Percentiles rank a stretch among this genome's conserved stretches.
phyloP scores from a whole-genome alignment of 2,113 vertebrate genomes.

The Peromyscus polionotus region DNA sequence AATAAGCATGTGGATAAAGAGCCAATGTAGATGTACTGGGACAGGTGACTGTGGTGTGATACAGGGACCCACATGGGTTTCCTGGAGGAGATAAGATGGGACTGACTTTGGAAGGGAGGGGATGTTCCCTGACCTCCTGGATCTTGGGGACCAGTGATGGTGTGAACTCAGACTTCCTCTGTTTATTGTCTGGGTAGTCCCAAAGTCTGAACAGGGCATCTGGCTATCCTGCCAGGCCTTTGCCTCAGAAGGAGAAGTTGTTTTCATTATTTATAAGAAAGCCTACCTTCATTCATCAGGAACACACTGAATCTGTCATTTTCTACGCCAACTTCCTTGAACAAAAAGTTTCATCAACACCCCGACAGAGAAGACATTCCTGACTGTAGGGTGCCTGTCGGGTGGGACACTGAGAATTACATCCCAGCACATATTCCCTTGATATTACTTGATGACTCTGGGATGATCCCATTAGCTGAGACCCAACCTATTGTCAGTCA shows the following conservation, averaged over 20 bases:
- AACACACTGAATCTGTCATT: too few relatives aligned
- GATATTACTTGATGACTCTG: rapidly evolving
- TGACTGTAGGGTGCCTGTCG: background rate
- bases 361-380: background rate
- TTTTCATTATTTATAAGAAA: background rate
- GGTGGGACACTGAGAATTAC: rapidly evolving
- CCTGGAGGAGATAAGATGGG: background rate
- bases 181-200: background rate
- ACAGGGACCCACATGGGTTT: rapidly evolving
- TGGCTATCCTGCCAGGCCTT: background rate
- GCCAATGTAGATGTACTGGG: background rate
- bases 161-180: rapidly evolving
- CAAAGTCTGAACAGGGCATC: background rate
- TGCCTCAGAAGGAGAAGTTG: background rate
- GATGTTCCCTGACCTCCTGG: background rate
- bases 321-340: background rate
- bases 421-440: background rate
- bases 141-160: rapidly evolving
- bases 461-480: background rate
- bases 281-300: too few relatives aligned
- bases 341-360: background rate
- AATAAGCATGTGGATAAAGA: background rate
- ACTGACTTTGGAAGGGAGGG: background rate
- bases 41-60: too few relatives aligned
- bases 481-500: background rate